Conservation (phyloP, 2,113 vertebrate genomes). For the Neodontobutis hainanensis region DNA sequence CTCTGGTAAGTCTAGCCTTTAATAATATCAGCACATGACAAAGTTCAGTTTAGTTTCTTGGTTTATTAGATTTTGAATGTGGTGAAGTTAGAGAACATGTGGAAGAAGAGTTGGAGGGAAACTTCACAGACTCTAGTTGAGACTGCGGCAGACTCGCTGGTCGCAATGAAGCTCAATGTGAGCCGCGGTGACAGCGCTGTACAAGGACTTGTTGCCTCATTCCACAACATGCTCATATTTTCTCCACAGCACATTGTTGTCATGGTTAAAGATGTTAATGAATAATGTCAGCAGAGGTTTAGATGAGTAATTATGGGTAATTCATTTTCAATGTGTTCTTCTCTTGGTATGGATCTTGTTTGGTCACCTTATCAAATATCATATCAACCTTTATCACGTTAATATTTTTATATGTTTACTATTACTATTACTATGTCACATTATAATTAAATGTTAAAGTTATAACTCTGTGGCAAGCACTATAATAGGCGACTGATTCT, state of each 20-base stretch:
- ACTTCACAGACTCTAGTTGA: conserved; percentile 22
- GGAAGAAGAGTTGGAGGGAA: conserved; percentile 18
- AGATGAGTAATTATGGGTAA: not conserved
- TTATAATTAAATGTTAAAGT: too few relatives aligned
- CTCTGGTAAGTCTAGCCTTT: conserved; percentile 46
- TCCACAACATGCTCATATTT: not conserved
- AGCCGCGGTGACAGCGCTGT: conserved; percentile 18
- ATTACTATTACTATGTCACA: too few relatives aligned
- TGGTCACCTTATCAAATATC: not conserved
- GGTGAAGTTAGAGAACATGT: not conserved
- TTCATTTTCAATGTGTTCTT: not conserved
- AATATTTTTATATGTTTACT: too few relatives aligned
- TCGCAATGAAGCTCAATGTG: conserved; percentile 6
- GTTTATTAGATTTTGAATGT: not conserved
- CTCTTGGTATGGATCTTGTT: not conserved
- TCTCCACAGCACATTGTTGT: not conserved
- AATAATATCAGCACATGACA: not conserved
- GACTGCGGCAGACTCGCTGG: conserved; percentile 37
- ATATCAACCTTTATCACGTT: not conserved
- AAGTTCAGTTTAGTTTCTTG: conserved; percentile 35
- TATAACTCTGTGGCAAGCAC: too few relatives aligned
- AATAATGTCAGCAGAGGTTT: not conserved
- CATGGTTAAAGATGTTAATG: not conserved
- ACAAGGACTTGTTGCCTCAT: conserved; percentile 63
- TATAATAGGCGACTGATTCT: too few relatives aligned